Evolutionary conservation across 2,888 invertebrate genomes (phyloP), one percentile per base, ranked within the genome.

Genomic region (Caenorhabditis sp.): DNA sequence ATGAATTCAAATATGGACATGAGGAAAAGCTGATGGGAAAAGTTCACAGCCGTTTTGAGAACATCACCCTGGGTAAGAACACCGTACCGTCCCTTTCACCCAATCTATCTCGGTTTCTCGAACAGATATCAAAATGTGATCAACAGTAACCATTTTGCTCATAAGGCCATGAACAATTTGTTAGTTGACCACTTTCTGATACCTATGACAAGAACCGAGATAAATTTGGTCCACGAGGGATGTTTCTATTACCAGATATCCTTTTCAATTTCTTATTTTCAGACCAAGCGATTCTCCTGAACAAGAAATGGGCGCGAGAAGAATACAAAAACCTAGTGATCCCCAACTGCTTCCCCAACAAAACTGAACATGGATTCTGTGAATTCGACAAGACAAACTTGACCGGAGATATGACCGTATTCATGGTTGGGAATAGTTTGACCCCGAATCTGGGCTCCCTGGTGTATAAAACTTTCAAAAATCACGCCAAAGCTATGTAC

Each of bases 371-470:
- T 59, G 86, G 84, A 31, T 81, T 77, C 26, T 86, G 86, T 56
- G 81, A 76, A 63, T 86, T 86, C 56, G 69, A 69, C 22, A 63
- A 58, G 14, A 22, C 6, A 10, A 64, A 58, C 3, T 31, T 82
- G 35, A 76, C 61, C n/a, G 86, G 86, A 14, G 64, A 80, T 22
- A 49, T 80, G 59, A 76, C 41, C 10, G 73, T 84, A 2, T 68
- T 82, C 14, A 28, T 86, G 16, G 69, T 86, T 1, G 86, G 86
- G 26, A 86, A 86, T 56, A 86, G 86, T 64, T 80, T 82, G 61
- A 72, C 82, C n/a, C 58, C 84, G 10, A 86, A 86, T 61, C 38
- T 84, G 12, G 84, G 61, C 2, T 35, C 69, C 10, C n/a, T 86
- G 38, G 82, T 84, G 14, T 84, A 80, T 47, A 77, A 82, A 5